Conservation (phyloP, 2,797 vertebrate species). For the Linurgus olivaceus region DNA sequence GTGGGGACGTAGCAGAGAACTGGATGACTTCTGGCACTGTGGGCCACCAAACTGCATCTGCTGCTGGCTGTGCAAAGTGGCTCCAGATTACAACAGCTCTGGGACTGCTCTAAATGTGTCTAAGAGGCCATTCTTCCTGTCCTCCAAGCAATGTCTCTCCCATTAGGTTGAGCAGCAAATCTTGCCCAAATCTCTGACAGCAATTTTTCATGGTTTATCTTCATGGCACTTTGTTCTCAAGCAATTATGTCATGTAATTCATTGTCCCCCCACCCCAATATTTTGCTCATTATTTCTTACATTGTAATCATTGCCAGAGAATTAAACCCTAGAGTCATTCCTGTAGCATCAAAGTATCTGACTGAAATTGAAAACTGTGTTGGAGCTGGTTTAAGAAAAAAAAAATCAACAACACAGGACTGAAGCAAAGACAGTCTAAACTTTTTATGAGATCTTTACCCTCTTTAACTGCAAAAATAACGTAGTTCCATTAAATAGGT, state of each 20-base stretch:
- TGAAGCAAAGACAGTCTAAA: constrained; percentile 20
- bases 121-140: background rate
- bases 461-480: constrained; percentile 41
- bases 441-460: constrained; percentile 6
- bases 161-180: background rate
- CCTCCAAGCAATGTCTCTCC: background rate
- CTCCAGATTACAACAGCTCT: background rate
- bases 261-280: background rate
- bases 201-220: background rate
- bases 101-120: background rate
- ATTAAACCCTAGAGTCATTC: background rate
- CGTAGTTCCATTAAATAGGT: constrained; percentile 17
- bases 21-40: background rate
- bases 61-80: background rate
- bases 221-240: background rate
- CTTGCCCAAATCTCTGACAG: background rate
- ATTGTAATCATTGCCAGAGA: background rate
- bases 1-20: background rate
- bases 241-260: background rate
- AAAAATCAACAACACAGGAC: background rate
- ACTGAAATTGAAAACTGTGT: constrained; percentile 16
- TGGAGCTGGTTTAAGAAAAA: background rate
- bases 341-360: background rate
- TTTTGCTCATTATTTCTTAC: constrained; percentile 19
- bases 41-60: background rate